Base-by-base conservation (phyloP, 2,797 vertebrate genomes). In the Parauchenoglanis ngamensis region DNA sequence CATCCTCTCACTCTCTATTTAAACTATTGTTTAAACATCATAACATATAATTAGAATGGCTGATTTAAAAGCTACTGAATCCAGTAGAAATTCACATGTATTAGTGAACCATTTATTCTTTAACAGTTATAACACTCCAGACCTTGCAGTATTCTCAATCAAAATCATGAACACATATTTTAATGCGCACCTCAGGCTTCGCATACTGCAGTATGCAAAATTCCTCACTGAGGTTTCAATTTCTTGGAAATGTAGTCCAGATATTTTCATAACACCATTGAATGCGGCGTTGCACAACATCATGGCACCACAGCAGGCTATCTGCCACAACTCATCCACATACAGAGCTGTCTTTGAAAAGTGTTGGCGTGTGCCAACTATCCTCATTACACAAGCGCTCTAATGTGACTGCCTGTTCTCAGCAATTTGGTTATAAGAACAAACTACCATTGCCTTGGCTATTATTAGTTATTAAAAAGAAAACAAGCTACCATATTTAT, bases 281-380 rank as follows among this genome's bases (percentile, higher is more conserved):
- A 46, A 68, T 21, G 8, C 19, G 11, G 31, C 6, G 3, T 85
- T 67, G 79, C 68, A 6, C 54, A 83, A 86, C 52, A 59, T 83
- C 63, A 35, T 54, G 59, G 78, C 68, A 76, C 31, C 31, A 31
- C 13, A 35, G 52, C 63, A 57, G 72, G 21, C 44, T 12, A 13
- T 70, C 25, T 68, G 87, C 63, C 84, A 77, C 23, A 57, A 25
- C 59, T 25, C 79, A 52, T 87, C 57, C 70, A n/a, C 78, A 88
- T 17, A 85, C 83, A 54, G 46, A 81, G 70, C 84, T 75, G 80
- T 31, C 80, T 83, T 19, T 49, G 83, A 83, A 86, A 85, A 85
- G 72, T 10, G 89, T 87, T 86, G 59, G 76, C 84, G n/a, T 72
- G 86, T 86, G 63, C 31, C 52, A 28, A 68, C 56, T 31, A 59